Evolutionary conservation across 2,113 vertebrate species (phyloP), one percentile per base, ranked within the genome.

Genomic region (Mesoclemmys tuberculata): DNA sequence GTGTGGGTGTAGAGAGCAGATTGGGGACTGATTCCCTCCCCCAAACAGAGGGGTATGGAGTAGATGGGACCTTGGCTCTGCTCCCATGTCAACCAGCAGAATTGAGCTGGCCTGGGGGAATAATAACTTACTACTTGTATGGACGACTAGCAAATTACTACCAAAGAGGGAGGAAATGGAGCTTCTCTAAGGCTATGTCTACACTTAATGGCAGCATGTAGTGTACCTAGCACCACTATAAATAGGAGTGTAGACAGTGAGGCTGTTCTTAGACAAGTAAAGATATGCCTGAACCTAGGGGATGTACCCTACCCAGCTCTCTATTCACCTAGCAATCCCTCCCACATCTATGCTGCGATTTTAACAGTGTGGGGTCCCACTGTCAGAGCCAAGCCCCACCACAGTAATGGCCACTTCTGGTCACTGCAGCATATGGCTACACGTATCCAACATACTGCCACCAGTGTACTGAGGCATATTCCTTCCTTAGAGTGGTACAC

Each of bases 101-200:
- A 41, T 18, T 41, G 18, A 74, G 68, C 68, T 96, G 94, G 94
- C 93, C 52, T 35, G 91, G 35, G 87, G 80, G 2, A 14, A 38
- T 94, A 96, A 89, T 88, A 96, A 89, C 90, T 91, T 92, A 82
- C 84, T 88, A 31, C 58, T 85, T 58, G 88, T 94, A 87, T 83
- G 88, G 95, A 87, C 84, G 88, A 61, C 75, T 49, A 58, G 80
- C 86, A 83, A 88, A 61, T 1, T 5, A 82, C 79, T 95, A 71
- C 21, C 10, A 5, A 38, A 5, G 5, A 6, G 19, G 18, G 68
- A 41, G 38, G 38, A 74, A 74, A 22, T 11, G 38, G 68, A 41
- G 68, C 21, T 8, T 41, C 68, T 74, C 97, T 61, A 29, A 61
- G 58, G 6, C 29, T 35, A 13, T 58, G 58, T 31, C 13, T 35